phyloP scores from a whole-genome alignment of 2,888 invertebrate species.

The Leistus spinibarbis region DNA sequence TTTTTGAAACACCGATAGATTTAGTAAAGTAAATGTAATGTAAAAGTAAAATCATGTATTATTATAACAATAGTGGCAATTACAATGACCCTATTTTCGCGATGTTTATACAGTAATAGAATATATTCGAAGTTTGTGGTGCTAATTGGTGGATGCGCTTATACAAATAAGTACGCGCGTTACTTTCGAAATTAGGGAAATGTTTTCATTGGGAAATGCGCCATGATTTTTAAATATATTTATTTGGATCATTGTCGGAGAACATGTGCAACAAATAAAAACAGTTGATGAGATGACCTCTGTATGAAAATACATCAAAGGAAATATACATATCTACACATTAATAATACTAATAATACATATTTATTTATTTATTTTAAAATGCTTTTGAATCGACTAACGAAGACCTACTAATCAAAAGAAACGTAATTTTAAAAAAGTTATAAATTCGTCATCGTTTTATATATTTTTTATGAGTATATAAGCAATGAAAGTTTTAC shows the following conservation, averaged over 20 bases:
- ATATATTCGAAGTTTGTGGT: too few relatives aligned
- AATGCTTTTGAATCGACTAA: background rate
- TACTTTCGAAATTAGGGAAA: background rate
- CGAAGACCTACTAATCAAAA: too few relatives aligned
- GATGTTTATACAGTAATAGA: background rate
- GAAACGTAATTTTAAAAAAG: too few relatives aligned
- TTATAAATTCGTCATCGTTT: background rate
- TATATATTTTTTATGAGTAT: background rate
- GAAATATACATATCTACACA: background rate
- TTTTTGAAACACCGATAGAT: background rate
- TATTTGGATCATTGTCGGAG: background rate
- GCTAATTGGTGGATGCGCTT: too few relatives aligned
- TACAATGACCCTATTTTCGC: too few relatives aligned
- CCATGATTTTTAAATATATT: background rate
- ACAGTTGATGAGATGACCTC: background rate
- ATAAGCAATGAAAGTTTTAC: background rate
- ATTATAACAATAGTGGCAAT: background rate
- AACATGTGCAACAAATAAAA: background rate
- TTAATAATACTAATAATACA: background rate
- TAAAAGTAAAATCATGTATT: background rate
- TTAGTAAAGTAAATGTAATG: background rate
- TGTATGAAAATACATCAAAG: background rate
- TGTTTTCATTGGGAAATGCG: background rate
- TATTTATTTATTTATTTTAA: background rate
- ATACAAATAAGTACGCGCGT: background rate